A percentile compares a stretch with the other conserved stretches of the same genome.
Evolutionary conservation across 1,140 invertebrate genomes (phyloP).

Genomic region (Argopecten irradians): DNA sequence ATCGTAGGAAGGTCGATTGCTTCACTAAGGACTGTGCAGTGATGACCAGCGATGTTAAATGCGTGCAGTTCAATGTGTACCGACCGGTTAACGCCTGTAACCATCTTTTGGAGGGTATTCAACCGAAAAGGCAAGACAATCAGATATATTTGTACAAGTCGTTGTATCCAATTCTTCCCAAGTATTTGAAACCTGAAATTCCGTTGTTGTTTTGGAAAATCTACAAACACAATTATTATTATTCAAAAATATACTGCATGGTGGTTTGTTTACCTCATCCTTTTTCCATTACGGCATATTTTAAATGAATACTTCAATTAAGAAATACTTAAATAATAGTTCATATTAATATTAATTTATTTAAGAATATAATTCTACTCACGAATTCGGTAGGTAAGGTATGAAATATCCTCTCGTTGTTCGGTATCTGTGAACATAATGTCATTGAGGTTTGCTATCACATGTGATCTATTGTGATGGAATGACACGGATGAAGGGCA

Average conservation of each 20-base stretch:
- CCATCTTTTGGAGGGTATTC: constrained; percentile 26
- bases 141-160: background rate
- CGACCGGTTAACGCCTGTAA: background rate
- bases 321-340: too few relatives aligned
- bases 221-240: too few relatives aligned
- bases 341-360: too few relatives aligned
- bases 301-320: background rate
- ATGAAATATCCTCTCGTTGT: constrained; percentile 39
- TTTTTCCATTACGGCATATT: background rate
- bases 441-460: constrained; percentile 33
- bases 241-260: too few relatives aligned
- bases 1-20: constrained; percentile 45
- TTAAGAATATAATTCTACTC: background rate
- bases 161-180: background rate
- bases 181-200: background rate
- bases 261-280: background rate
- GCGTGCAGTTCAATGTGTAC: constrained; percentile 49
- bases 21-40: constrained; percentile 30
- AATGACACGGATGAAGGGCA: constrained; percentile 32
- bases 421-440: constrained; percentile 43
- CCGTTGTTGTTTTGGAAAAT: background rate
- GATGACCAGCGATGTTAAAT: constrained; percentile 52
- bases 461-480: background rate
- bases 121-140: constrained; percentile 42
- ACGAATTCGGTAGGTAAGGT: constrained; percentile 50